Evolutionary conservation across 2,888 invertebrate species (phyloP).

Genomic region (Plagodis pulveraria): DNA sequence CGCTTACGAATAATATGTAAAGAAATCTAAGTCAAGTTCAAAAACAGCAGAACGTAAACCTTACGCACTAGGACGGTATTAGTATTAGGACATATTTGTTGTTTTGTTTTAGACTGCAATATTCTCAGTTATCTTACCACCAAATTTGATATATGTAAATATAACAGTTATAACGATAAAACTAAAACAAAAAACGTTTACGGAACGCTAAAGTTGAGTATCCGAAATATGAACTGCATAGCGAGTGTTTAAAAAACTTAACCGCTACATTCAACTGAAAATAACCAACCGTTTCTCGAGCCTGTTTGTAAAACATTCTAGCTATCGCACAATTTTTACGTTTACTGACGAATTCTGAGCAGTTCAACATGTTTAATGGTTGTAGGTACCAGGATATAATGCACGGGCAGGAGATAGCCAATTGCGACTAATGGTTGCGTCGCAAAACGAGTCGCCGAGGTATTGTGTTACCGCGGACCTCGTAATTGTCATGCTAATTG

Average conservation of each 20-base stretch:
- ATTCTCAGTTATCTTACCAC: no score
- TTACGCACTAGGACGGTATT: no score
- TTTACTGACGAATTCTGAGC: not conserved
- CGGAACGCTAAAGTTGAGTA: no score
- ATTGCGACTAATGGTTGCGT: slow-evolving; percentile 24
- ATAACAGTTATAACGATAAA: not conserved
- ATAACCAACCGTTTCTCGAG: slow-evolving; percentile 6
- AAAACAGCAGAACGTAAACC: no score
- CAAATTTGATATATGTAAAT: not conserved
- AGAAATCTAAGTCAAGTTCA: no score
- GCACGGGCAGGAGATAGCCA: slow-evolving; percentile 30
- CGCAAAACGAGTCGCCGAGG: slow-evolving; percentile 27
- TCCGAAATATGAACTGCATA: not conserved
- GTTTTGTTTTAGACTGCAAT: no score
- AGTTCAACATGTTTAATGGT: not conserved
- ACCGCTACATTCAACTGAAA: slow-evolving; percentile 2
- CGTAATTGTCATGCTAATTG: slow-evolving; percentile 47
- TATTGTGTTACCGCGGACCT: slow-evolving; percentile 44
- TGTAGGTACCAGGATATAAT: slow-evolving; percentile 22
- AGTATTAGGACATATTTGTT: no score
- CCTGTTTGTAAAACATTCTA: slow-evolving; percentile 9
- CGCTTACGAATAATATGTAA: no score
- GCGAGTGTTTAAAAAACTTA: slow-evolving; percentile 4
- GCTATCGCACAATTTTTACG: not conserved
- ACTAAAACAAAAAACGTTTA: not conserved